A percentile compares a stretch with the other conserved stretches of the same genome.
These are phyloP conservation scores for Trichomycterus rosablanca DNA, from an alignment of 2,113 vertebrate species.

Conservation along the genomic window DNA sequence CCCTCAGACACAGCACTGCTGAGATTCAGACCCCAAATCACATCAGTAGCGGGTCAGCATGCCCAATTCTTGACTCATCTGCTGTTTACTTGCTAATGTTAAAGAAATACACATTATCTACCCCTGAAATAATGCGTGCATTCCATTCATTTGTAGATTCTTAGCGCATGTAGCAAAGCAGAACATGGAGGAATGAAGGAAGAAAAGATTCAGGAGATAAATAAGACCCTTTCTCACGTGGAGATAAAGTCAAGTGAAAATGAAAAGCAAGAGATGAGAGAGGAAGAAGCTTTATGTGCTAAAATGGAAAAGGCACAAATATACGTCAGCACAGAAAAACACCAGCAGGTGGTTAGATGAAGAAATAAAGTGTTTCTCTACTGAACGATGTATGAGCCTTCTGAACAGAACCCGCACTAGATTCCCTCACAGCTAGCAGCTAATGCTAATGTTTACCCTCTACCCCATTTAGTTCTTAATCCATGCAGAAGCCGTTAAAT, in stretches of 20 bases:
- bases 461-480: too few species aligned
- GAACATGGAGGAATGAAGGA: neutral
- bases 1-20: too few species aligned
- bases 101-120: conserved; percentile 5
- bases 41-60: too few species aligned
- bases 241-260: conserved; percentile 27
- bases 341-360: neutral
- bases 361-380: conserved; percentile 3
- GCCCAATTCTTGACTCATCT: neutral
- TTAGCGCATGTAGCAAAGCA: conserved; percentile 4
- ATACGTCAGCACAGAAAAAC: neutral
- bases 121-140: conserved; percentile 6
- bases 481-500: too few species aligned
- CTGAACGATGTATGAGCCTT: neutral
- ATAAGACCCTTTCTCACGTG: conserved; percentile 12
- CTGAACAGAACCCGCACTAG: neutral
- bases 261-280: conserved; percentile 25
- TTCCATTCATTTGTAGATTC: conserved; percentile 31
- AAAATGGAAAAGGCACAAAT: conserved; percentile 8
- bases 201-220: conserved; percentile 26
- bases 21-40: too few species aligned
- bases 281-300: neutral
- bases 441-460: too few species aligned
- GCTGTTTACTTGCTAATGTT: conserved; percentile 2
- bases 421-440: too few species aligned